phyloP scores from a whole-genome alignment of 2,797 vertebrate genomes.

The Gastrophryne carolinensis region DNA sequence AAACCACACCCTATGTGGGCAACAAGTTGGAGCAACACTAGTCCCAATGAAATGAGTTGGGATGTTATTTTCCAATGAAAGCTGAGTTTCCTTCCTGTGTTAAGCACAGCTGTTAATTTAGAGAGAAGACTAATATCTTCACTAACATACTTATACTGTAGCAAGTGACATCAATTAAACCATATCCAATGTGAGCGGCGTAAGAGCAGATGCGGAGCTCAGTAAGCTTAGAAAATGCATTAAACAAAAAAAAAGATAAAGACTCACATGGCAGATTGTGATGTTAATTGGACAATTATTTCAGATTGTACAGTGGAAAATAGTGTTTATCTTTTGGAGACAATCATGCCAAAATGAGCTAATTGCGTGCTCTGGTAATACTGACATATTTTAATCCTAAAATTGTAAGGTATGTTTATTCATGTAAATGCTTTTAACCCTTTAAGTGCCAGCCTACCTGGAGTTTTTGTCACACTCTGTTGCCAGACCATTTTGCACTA shows the following conservation, averaged over 20 bases:
- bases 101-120: background rate
- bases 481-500: too few relatives aligned
- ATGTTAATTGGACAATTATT: conserved; percentile 40
- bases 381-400: too few relatives aligned
- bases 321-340: conserved; percentile 12
- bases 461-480: too few relatives aligned
- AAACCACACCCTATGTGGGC: too few relatives aligned
- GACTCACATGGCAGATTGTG: conserved; percentile 24
- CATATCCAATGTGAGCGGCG: background rate
- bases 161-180: conserved; percentile 36
- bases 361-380: background rate
- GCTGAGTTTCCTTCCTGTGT: too few relatives aligned
- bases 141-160: conserved; percentile 20
- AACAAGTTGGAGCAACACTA: too few relatives aligned
- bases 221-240: conserved; percentile 11
- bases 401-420: too few relatives aligned
- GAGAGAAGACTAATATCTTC: background rate
- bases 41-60: too few relatives aligned
- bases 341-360: background rate
- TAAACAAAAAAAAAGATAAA: too few relatives aligned
- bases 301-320: conserved; percentile 15
- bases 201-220: background rate
- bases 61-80: too few relatives aligned
- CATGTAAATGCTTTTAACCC: too few relatives aligned
- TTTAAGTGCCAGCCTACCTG: too few relatives aligned